A percentile compares a stretch with the other conserved stretches of the same genome.
phyloP scores from a whole-genome alignment of 2,888 invertebrate species.

The Magallana nippona region DNA sequence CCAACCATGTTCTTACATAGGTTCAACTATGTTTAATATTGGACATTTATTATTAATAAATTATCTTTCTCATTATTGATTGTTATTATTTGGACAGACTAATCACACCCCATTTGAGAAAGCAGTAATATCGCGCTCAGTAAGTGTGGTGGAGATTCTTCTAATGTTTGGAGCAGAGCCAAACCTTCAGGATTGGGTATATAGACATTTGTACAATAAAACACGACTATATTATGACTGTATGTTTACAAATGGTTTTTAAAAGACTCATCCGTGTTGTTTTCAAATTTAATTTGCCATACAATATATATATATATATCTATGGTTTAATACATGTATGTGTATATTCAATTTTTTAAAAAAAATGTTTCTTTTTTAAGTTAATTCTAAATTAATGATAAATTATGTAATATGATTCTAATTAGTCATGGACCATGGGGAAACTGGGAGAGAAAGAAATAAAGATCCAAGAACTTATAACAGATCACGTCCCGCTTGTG shows the following conservation, averaged over 20 bases:
- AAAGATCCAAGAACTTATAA: constrained; percentile 11
- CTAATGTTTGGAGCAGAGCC: constrained; percentile 45
- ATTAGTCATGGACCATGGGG: constrained; percentile 38
- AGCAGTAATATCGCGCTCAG: neutral
- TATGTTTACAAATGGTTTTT: too few relatives aligned
- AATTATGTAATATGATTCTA: neutral
- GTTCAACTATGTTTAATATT: too few relatives aligned
- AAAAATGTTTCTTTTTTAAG: neutral
- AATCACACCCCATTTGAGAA: constrained; percentile 17
- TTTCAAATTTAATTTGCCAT: too few relatives aligned
- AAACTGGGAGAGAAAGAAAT: constrained; percentile 13
- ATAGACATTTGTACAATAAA: neutral
- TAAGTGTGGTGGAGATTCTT: constrained; percentile 28
- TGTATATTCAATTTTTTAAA: too few relatives aligned
- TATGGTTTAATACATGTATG: too few relatives aligned
- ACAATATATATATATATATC: too few relatives aligned
- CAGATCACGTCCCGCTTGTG: neutral
- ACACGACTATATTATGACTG: too few relatives aligned
- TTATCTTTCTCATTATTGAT: neutral
- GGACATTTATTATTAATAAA: too few relatives aligned
- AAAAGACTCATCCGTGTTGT: too few relatives aligned
- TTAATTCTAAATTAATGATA: neutral
- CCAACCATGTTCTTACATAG: too few relatives aligned
- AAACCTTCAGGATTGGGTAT: constrained; percentile 44
- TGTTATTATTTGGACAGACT: neutral